A percentile compares a stretch with the other conserved stretches of the same genome.
phyloP scores from a whole-genome alignment of 1,140 invertebrate genomes.

The Drosophila kurseongensis region DNA sequence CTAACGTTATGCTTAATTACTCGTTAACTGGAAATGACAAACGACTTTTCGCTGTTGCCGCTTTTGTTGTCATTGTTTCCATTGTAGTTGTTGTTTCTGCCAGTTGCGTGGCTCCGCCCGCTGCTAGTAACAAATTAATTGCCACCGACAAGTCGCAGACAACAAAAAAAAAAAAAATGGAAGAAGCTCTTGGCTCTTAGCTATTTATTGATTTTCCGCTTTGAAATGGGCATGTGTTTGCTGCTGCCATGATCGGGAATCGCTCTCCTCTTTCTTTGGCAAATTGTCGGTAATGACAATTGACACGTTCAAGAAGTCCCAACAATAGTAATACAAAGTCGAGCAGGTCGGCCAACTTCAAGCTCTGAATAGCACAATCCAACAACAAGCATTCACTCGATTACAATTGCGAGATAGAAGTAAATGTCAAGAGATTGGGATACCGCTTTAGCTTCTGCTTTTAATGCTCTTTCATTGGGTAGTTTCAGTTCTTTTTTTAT shows the following conservation, averaged over 20 bases:
- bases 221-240: background rate
- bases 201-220: conserved; percentile 67
- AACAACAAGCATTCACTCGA: conserved; percentile 28
- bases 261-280: conserved; percentile 13
- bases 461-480: conserved; percentile 16
- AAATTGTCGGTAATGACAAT: conserved; percentile 46
- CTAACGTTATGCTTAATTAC: conserved; percentile 77
- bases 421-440: conserved; percentile 42
- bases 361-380: conserved; percentile 68
- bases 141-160: conserved; percentile 52
- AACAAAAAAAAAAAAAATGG: conserved; percentile 43
- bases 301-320: conserved; percentile 40
- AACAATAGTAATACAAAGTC: conserved; percentile 20
- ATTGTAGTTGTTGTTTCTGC: conserved; percentile 32
- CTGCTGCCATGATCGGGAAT: conserved; percentile 17
- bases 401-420: conserved; percentile 41
- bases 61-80: conserved; percentile 27
- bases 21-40: conserved; percentile 80
- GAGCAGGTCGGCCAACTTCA: conserved; percentile 43
- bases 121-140: conserved; percentile 69
- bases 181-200: conserved; percentile 48
- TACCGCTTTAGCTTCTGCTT: conserved; percentile 18
- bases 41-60: conserved; percentile 61
- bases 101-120: conserved; percentile 33
- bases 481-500: too few species aligned